Percentiles rank a stretch among this genome's conserved stretches.
Evolutionary conservation across 2,797 vertebrate species (phyloP).

Genomic region (Labeo calbasu): DNA sequence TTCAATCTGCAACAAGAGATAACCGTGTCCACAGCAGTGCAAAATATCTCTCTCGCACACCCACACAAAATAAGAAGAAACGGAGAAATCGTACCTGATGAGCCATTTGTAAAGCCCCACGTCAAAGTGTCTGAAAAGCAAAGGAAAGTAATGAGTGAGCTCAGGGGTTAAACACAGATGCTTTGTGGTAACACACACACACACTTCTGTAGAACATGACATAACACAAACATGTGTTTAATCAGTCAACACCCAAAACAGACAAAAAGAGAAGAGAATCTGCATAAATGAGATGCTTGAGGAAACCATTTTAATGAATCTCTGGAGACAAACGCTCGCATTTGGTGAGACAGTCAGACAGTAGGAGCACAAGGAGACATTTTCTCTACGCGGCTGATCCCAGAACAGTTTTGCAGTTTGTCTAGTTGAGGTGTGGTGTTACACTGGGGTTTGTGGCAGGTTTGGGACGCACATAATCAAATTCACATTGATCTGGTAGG

Average conservation of each 20-base stretch:
- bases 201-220: slow-evolving; percentile 22
- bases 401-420: slow-evolving; percentile 23
- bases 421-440: slow-evolving; percentile 16
- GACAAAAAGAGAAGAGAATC: slow-evolving; percentile 31
- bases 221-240: slow-evolving; percentile 36
- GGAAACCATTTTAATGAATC: slow-evolving; percentile 50
- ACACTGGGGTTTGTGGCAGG: slow-evolving; percentile 17
- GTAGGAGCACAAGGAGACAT: not conserved
- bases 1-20: not conserved
- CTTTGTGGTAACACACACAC: slow-evolving; percentile 7
- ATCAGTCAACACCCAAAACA: slow-evolving; percentile 19
- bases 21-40: not conserved
- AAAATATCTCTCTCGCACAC: slow-evolving; percentile 3
- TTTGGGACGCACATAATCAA: not conserved
- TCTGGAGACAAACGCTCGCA: slow-evolving; percentile 23
- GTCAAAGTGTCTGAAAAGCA: slow-evolving; percentile 88
- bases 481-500: not conserved
- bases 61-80: slow-evolving; percentile 35
- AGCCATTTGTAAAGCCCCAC: slow-evolving; percentile 96
- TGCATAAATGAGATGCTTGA: slow-evolving; percentile 34
- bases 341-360: slow-evolving; percentile 8
- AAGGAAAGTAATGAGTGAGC: slow-evolving; percentile 66
- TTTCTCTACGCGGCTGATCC: not conserved
- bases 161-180: slow-evolving; percentile 58
- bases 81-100: slow-evolving; percentile 88